Evolutionary conservation across 2,888 invertebrate species (phyloP).

Genomic region (Cordilura impudica): DNA sequence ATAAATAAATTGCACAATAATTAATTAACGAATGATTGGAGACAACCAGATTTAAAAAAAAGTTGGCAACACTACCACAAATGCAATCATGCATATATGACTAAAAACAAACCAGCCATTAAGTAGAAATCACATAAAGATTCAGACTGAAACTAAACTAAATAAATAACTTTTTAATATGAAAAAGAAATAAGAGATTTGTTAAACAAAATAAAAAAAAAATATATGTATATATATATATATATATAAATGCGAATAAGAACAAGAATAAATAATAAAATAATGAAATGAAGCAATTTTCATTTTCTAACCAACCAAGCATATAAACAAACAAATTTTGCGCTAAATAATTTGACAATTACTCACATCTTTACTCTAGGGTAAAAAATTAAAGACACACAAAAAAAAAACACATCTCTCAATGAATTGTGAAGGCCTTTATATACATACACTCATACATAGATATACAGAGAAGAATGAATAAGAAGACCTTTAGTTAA

Average conservation of each 20-base stretch:
- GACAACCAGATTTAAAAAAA: slow-evolving; percentile 45
- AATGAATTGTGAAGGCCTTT: not conserved
- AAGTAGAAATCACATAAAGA: slow-evolving; percentile 2
- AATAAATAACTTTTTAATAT: not conserved
- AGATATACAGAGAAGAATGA: not conserved
- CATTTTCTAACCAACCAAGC: slow-evolving; percentile 74
- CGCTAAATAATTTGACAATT: slow-evolving; percentile 78
- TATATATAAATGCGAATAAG: slow-evolving; percentile 1
- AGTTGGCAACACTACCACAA: slow-evolving; percentile 65
- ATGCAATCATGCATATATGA: slow-evolving; percentile 73
- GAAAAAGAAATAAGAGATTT: not conserved
- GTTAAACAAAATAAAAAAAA: not conserved
- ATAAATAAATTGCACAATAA: slow-evolving; percentile 55
- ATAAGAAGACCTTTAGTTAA: slow-evolving; percentile 57
- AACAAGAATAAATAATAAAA: slow-evolving; percentile 12
- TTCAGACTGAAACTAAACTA: slow-evolving; percentile 3
- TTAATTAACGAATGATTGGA: slow-evolving; percentile 56
- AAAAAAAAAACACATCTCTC: slow-evolving; percentile 22
- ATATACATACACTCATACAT: not conserved
- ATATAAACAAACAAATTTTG: slow-evolving; percentile 77
- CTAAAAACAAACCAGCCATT: slow-evolving; percentile 72
- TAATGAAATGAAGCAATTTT: slow-evolving; percentile 65
- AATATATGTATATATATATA: not conserved
- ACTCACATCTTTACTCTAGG: slow-evolving; percentile 72
- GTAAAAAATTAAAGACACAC: slow-evolving; percentile 7